phyloP scores from a whole-genome alignment of 2,888 invertebrate genomes.

The Tachina lurida region DNA sequence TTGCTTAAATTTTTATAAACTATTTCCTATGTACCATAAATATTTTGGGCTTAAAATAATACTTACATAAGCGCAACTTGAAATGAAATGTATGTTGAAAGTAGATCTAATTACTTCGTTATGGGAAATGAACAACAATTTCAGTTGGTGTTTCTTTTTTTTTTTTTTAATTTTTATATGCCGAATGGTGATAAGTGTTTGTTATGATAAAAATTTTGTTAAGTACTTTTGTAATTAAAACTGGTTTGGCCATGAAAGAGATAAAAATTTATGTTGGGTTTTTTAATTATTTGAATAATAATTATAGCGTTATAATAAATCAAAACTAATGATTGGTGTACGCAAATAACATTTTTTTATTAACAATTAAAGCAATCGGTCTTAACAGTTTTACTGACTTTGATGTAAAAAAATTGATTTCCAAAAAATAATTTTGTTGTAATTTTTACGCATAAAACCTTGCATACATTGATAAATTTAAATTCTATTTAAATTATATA shows the following conservation, averaged over 20 bases:
- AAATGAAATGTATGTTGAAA: neutral
- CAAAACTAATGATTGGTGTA: neutral
- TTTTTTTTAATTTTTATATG: neutral
- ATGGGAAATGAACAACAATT: constrained; percentile 53
- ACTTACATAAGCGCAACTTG: neutral
- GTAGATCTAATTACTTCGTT: constrained; percentile 47
- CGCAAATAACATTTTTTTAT: neutral
- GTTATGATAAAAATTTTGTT: constrained; percentile 25
- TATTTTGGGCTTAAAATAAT: neutral
- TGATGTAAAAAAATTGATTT: no score
- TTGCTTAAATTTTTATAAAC: neutral
- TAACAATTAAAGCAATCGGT: no score
- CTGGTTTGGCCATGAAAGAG: constrained; percentile 2
- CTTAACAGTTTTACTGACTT: no score
- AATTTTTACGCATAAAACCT: no score
- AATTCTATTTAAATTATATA: no score
- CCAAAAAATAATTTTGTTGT: no score
- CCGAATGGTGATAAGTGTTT: constrained; percentile 19
- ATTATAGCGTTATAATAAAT: no score
- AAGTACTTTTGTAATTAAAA: constrained; percentile 34
- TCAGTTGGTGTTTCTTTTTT: no score
- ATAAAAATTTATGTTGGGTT: neutral
- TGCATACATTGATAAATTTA: no score
- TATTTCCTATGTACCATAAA: neutral
- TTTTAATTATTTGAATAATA: no score